Evolutionary conservation across 1,140 invertebrate species (phyloP).

Genomic region (Campoletis sonorensis): DNA sequence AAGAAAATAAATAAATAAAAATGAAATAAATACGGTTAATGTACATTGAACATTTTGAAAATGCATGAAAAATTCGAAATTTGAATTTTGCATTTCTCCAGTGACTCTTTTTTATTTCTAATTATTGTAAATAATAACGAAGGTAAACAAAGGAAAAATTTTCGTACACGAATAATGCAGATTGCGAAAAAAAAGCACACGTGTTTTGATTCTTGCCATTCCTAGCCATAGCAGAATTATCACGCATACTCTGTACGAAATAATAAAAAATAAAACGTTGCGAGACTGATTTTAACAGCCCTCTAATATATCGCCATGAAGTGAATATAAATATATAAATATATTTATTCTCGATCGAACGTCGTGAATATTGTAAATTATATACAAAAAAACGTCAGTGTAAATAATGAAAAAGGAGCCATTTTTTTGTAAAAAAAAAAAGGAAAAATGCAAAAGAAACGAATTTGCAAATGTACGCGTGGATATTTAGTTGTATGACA

Average conservation of each 20-base stretch:
- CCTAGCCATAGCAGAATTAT: conserved; percentile 51
- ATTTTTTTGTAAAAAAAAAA: conserved; percentile 48
- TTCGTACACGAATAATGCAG: neutral
- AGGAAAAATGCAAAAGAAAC: conserved; percentile 14
- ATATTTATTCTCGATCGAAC: neutral
- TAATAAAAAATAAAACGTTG: conserved; percentile 19
- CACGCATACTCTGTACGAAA: conserved; percentile 34
- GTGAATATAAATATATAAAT: conserved; percentile 31
- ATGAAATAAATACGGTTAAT: neutral
- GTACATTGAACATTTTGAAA: neutral
- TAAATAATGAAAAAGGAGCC: conserved; percentile 64
- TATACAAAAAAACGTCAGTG: conserved; percentile 52
- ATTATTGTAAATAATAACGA: conserved; percentile 8
- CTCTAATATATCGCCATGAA: conserved; percentile 59
- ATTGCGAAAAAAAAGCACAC: neutral
- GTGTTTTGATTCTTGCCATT: conserved; percentile 39
- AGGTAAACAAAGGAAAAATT: too few species aligned
- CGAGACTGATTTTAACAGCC: conserved; percentile 66
- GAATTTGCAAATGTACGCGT: conserved; percentile 59
- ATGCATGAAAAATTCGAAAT: too few species aligned
- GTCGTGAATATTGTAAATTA: conserved; percentile 64
- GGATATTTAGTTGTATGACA: conserved; percentile 38
- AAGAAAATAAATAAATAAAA: too few species aligned
- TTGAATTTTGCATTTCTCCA: too few species aligned
- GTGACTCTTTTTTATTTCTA: neutral